Base-by-base conservation (phyloP, 2,113 vertebrate genomes). In the Noctilio leporinus region DNA sequence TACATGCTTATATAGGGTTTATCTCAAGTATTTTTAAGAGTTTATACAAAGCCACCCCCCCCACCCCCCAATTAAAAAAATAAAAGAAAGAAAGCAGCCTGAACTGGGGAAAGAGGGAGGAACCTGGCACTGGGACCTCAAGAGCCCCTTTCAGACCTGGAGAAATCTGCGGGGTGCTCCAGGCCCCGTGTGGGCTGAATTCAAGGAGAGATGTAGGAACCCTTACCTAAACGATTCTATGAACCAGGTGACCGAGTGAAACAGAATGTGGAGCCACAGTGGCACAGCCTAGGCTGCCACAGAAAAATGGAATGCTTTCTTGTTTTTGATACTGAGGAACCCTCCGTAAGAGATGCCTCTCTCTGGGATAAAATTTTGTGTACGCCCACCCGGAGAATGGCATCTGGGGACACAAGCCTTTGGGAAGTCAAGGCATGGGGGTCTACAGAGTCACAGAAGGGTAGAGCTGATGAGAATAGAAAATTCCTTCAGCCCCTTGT, bases 1-100 rank as follows among this genome's bases (percentile, higher is more conserved):
- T 10, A 0, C 30, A 7, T 10, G 38, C 38, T 40, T 69, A 14
- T 10, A 1, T 2, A 5, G 24, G 20, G 3, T 5, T 43, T 16
- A 26, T n/a, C 67, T 38, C 7, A 0, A n/a, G 16, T 24, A n/a
- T 11, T 65, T 93, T 65, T 30, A 24, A 35, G 80, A 67, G 47
- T 59, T 82, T 55, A 35, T 43, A 26, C 40, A 30, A 3, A 47
- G 43, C 35, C 14, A n/a, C n/a, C n/a, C n/a, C n/a, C n/a, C n/a
- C n/a, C n/a, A n/a, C n/a, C n/a, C n/a, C n/a, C n/a, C n/a, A n/a
- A n/a, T n/a, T 10, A 14, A 17, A 38, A 38, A 62, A 62, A 49
- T 9, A 38, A 20, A 11, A n/a, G 45, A 19, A 40, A 80, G 4
- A 43, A 89, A 30, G 62, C 59, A 30, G 10, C 28, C 57, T 5